Conservation (phyloP, 2,113 vertebrate species). For the Corynorhinus townsendii region DNA sequence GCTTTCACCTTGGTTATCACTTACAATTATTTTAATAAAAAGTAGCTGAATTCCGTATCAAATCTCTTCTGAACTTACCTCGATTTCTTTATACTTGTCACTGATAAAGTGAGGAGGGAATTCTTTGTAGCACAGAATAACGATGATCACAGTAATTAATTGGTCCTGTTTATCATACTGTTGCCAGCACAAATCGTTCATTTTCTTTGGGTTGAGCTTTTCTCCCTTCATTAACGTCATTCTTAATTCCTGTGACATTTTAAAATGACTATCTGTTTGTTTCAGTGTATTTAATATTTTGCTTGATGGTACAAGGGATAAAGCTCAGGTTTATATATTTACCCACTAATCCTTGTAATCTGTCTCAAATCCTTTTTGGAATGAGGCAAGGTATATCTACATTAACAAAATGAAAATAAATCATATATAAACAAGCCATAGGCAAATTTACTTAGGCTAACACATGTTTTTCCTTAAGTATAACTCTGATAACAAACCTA, state of each 20-base stretch:
- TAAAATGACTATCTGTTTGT: conserved; percentile 8
- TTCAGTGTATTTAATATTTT: conserved; percentile 27
- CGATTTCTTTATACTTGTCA: not conserved
- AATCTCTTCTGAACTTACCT: not conserved
- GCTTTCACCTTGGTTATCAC: not conserved
- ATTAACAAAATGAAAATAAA: conserved; percentile 53
- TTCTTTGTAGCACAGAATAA: not conserved
- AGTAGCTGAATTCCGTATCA: not conserved
- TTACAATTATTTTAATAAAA: not conserved
- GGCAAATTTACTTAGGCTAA: conserved; percentile 34
- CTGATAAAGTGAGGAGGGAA: not conserved
- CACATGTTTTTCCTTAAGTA: conserved; percentile 45
- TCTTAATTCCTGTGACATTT: conserved; percentile 12
- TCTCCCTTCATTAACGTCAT: conserved; percentile 1
- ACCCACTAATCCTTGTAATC: conserved; percentile 40
- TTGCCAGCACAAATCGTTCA: not conserved
- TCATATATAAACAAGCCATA: conserved; percentile 35
- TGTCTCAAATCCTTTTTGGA: conserved; percentile 41
- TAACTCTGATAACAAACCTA: conserved; percentile 11
- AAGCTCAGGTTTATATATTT: conserved; percentile 11
- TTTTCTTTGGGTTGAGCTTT: not conserved
- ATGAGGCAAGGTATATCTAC: conserved; percentile 10
- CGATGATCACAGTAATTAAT: conserved; percentile 8
- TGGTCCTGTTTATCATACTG: not conserved
- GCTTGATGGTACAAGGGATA: not conserved